These are phyloP conservation scores for Uromys caudimaculatus DNA, from an alignment of 2,797 vertebrate species.

Conservation along the genomic window DNA sequence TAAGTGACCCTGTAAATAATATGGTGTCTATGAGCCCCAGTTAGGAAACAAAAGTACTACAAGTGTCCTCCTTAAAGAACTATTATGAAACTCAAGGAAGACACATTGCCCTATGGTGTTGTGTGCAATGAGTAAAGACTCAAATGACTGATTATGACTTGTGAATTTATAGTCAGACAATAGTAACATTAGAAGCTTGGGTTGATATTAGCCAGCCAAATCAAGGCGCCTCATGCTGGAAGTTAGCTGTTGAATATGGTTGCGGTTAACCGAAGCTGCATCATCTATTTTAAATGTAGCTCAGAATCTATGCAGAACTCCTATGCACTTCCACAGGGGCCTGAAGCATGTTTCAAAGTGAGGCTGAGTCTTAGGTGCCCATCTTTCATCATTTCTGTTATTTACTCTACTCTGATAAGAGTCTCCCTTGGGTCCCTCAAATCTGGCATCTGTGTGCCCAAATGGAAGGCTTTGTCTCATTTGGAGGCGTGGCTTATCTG, in stretches of 20 bases:
- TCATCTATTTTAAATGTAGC: neutral
- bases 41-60: slow-evolving; percentile 1
- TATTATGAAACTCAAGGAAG: neutral
- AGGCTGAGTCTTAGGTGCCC: neutral
- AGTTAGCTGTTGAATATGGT: neutral
- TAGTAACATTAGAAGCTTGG: neutral
- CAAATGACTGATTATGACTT: neutral
- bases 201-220: neutral
- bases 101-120: neutral
- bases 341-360: neutral
- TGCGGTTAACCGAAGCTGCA: neutral
- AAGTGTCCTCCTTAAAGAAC: neutral
- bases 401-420: neutral
- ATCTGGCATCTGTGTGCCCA: neutral
- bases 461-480: slow-evolving; percentile 12
- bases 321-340: neutral
- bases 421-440: neutral
- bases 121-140: neutral
- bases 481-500: neutral
- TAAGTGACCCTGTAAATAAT: neutral
- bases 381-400: neutral
- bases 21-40: neutral
- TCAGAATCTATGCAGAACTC: neutral
- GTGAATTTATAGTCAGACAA: neutral
- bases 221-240: neutral